phyloP scores from a whole-genome alignment of 2,797 vertebrate species.

The Alcedo quadribrachys region DNA sequence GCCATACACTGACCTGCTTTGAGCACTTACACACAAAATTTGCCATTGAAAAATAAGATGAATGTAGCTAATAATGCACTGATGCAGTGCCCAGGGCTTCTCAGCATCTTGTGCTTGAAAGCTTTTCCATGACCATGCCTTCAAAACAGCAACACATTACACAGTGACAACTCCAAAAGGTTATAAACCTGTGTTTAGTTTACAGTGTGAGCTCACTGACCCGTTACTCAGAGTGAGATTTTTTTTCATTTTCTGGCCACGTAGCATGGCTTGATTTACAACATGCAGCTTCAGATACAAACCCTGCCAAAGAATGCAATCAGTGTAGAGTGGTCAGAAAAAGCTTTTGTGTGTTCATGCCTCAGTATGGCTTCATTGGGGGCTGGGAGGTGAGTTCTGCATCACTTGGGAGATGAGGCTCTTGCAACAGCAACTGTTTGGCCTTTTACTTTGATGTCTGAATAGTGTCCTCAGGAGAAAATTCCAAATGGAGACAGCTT shows the following conservation, averaged over 20 bases:
- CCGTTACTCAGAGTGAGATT: background rate
- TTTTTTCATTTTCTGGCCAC: background rate
- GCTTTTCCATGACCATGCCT: background rate
- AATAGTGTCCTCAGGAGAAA: background rate
- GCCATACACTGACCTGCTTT: background rate
- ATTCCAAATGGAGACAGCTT: background rate
- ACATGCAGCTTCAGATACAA: background rate
- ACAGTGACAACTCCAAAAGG: background rate
- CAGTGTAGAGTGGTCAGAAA: background rate
- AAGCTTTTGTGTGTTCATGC: background rate
- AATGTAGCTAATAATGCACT: background rate
- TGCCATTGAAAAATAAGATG: background rate
- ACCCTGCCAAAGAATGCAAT: background rate
- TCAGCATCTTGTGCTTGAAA: background rate
- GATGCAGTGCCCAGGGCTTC: background rate
- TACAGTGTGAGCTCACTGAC: background rate
- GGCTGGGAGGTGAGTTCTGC: background rate
- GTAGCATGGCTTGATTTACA: background rate
- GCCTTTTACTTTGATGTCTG: background rate
- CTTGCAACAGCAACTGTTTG: background rate
- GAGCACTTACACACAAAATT: background rate
- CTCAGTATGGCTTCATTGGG: fast-evolving
- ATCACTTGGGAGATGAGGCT: background rate
- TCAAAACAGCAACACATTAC: background rate
- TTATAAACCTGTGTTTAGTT: background rate